Percentiles rank a stretch among this genome's conserved stretches.
These are phyloP conservation scores for Agrilus planipennis DNA, from an alignment of 1,140 invertebrate species.

Conservation along the genomic window DNA sequence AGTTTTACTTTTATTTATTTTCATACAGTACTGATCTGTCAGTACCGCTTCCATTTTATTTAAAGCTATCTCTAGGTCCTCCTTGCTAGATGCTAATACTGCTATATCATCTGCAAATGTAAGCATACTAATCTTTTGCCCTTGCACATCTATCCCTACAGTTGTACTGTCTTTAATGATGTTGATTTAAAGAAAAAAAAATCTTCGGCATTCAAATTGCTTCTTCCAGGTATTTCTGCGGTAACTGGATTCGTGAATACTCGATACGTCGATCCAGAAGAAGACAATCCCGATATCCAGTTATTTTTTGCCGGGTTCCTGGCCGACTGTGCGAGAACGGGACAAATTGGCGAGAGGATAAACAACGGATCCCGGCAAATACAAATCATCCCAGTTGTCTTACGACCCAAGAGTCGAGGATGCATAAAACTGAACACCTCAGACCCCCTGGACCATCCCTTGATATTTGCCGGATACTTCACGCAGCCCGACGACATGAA, in stretches of 20 bases:
- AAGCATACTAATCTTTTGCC: too few species aligned
- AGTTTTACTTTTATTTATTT: too few species aligned
- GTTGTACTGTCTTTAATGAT: too few species aligned
- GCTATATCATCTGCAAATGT: too few species aligned
- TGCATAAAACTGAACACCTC: constrained; percentile 54
- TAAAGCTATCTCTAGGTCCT: too few species aligned
- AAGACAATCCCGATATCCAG: constrained; percentile 75
- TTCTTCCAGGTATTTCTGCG: constrained; percentile 55
- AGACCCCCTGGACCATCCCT: constrained; percentile 57
- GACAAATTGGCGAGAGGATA: constrained; percentile 66
- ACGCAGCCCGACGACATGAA: constrained; percentile 54
- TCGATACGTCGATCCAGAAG: constrained; percentile 58
- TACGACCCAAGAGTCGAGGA: constrained; percentile 74
- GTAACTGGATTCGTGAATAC: constrained; percentile 73
- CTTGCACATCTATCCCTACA: too few species aligned
- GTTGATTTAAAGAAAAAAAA: too few species aligned
- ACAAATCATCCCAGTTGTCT: constrained; percentile 50
- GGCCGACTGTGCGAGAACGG: constrained; percentile 69
- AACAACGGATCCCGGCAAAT: constrained; percentile 46
- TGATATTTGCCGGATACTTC: constrained; percentile 74
- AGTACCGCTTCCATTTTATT: too few species aligned
- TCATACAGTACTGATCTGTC: too few species aligned
- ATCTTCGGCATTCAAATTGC: constrained; percentile 1
- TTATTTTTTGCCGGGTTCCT: constrained; percentile 75
- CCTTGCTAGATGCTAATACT: too few species aligned